phyloP scores from a whole-genome alignment of 1,140 invertebrate genomes.

The Argopecten irradians region DNA sequence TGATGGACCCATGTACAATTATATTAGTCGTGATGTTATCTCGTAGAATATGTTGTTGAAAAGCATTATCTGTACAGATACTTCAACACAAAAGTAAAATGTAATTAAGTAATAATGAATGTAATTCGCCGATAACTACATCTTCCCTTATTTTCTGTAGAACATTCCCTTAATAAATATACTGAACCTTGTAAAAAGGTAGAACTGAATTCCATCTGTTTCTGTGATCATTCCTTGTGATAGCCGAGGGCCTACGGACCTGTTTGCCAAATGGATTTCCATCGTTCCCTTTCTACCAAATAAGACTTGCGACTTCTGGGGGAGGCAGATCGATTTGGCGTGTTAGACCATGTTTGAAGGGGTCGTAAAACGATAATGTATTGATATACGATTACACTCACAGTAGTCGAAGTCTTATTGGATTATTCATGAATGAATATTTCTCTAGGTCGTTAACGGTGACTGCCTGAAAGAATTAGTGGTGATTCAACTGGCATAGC shows the following conservation, averaged over 20 bases:
- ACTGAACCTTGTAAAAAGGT: no score
- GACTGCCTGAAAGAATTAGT: background rate
- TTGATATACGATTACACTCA: background rate
- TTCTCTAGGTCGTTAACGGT: background rate
- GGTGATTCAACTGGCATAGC: background rate
- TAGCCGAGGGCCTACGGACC: background rate
- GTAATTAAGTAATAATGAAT: no score
- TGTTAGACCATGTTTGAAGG: background rate
- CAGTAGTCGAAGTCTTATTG: background rate
- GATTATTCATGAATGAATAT: conserved; percentile 19
- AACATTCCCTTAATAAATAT: no score
- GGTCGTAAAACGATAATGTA: background rate
- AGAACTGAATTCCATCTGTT: background rate
- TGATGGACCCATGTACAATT: no score
- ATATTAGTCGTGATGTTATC: no score
- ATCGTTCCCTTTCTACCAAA: background rate
- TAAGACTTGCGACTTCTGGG: background rate
- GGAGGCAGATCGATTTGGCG: background rate
- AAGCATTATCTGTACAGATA: no score
- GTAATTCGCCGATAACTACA: no score
- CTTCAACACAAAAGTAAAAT: no score
- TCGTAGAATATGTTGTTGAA: no score
- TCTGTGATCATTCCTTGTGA: background rate
- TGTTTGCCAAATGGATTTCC: background rate
- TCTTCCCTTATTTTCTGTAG: no score